These are phyloP conservation scores for Apeira syringaria DNA, from an alignment of 2,888 invertebrate species.

Conservation along the genomic window DNA sequence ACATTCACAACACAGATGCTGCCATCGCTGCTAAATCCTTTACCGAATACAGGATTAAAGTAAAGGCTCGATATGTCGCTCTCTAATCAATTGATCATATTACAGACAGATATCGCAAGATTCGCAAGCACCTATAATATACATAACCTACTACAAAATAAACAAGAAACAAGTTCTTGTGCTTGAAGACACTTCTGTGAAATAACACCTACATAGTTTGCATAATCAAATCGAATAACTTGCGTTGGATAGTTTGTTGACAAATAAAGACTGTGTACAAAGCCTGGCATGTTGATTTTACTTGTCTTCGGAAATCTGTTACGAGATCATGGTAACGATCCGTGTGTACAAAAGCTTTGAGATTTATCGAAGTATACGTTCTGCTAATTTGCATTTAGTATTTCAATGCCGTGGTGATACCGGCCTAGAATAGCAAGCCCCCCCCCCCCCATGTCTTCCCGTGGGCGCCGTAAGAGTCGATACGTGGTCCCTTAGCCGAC, in stretches of 20 bases:
- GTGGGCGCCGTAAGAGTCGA: no score
- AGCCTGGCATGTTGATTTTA: neutral
- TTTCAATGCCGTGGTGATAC: no score
- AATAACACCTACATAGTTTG: constrained; percentile 13
- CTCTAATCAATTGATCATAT: neutral
- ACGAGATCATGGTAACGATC: neutral
- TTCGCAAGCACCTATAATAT: neutral
- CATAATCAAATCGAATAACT: constrained; percentile 11
- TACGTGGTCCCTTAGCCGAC: no score
- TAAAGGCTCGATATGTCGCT: no score
- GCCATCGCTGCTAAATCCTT: no score
- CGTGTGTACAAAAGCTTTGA: neutral
- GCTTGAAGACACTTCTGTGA: constrained; percentile 1
- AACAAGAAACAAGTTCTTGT: constrained; percentile 1
- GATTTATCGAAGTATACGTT: neutral
- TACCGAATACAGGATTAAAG: no score
- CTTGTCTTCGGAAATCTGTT: neutral
- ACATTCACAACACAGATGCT: no score
- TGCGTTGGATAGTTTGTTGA: constrained; percentile 11
- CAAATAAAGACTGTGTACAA: constrained; percentile 4
- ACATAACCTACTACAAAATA: neutral
- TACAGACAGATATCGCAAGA: neutral
- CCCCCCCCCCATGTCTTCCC: no score
- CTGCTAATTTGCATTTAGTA: no score
- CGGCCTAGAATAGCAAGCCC: no score